A percentile compares a stretch with the other conserved stretches of the same genome.
Evolutionary conservation across 2,113 vertebrate genomes (phyloP).

Genomic region (Addax nasomaculatus): DNA sequence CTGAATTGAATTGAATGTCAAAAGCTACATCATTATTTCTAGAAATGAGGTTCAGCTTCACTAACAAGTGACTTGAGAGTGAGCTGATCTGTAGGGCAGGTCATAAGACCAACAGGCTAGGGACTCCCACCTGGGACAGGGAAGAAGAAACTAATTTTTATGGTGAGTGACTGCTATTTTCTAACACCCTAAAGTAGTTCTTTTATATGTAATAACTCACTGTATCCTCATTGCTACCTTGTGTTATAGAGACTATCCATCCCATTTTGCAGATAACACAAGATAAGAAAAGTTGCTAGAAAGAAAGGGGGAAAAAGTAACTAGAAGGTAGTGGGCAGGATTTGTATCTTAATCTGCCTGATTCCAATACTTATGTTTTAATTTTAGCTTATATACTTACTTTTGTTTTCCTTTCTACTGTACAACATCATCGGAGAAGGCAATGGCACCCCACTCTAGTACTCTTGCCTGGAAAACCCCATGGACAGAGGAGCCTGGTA

Average conservation of each 20-base stretch:
- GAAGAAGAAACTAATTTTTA: not conserved
- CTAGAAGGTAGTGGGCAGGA: not conserved
- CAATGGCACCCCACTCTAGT: no score
- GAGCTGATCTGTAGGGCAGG: not conserved
- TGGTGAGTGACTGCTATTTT: not conserved
- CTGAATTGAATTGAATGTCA: not conserved
- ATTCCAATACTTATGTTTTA: not conserved
- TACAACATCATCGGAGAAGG: not conserved
- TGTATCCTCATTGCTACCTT: not conserved
- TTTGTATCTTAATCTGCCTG: not conserved
- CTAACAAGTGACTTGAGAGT: not conserved
- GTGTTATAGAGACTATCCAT: not conserved
- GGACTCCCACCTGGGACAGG: accelerated
- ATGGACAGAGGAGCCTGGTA: no score
- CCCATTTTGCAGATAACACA: not conserved
- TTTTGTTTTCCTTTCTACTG: not conserved
- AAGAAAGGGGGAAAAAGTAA: not conserved
- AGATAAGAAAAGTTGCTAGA: not conserved
- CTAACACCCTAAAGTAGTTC: not conserved
- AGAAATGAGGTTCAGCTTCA: not conserved
- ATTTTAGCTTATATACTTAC: not conserved
- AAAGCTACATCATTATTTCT: not conserved
- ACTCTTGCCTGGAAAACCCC: no score
- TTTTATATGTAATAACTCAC: not conserved
- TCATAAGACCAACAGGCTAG: not conserved